Evolutionary conservation across 1,140 invertebrate species (phyloP), one percentile per base, ranked within the genome.

Genomic region (Psilanteris sp.): DNA sequence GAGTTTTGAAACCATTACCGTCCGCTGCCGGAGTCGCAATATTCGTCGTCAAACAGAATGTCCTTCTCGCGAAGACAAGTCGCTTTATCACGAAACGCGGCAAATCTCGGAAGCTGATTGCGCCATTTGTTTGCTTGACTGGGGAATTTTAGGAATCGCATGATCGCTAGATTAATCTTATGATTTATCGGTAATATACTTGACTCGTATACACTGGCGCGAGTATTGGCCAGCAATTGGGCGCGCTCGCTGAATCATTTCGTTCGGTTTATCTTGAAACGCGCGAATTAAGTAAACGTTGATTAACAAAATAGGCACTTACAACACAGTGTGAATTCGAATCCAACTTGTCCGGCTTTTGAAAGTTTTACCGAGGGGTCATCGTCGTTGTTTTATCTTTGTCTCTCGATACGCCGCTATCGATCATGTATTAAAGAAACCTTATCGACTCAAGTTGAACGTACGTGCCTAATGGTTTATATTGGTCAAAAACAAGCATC

Each of bases 371-470:
- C n/a, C n/a, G n/a, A n/a, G n/a, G n/a, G n/a, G n/a, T n/a, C n/a
- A 36, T 54, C 39, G 11, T 64, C 18, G 26, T 46, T 27, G 37
- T 48, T 13, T 48, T 15, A 0, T 26, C 11, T 29, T 24, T 24
- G 26, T 20, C 11, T 18, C 37, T 24, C 27, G 67, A 77, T 74
- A 78, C 54, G 29, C 16, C 36, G 39, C 73, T 84, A 84, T 84
- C 72, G 82, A 84, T 83, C 79, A 82, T 80, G 72, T 70, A 81
- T 80, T 83, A 79, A 62, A 72, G 82, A 82, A 84, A 74, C 82
- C 82, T 46, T 82, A 82, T 44, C 46, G 57, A 61, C 31, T 55
- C 34, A 66, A 54, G 43, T 67, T 66, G 64, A 64, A 64, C 27
- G 50, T 48, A 44, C 55, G 57, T 52, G 34, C 13, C 15, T 13